These are phyloP conservation scores for Lasiommata megera DNA, from an alignment of 2,888 invertebrate species.

Conservation along the genomic window DNA sequence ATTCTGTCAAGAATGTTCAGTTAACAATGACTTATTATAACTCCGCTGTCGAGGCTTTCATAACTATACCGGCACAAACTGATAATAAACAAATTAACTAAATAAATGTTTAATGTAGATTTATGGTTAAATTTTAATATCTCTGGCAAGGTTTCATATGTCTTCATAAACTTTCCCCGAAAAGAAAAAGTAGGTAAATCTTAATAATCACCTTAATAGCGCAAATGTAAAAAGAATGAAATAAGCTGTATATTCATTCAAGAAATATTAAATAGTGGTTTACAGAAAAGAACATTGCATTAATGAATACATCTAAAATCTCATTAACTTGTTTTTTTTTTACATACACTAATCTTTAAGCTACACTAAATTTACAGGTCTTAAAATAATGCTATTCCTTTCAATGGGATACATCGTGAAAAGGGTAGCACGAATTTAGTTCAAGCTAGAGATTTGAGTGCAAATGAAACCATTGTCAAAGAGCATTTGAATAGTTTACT, in stretches of 20 bases:
- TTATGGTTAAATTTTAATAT: not conserved
- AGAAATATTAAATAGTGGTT: not conserved
- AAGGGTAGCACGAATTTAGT: too few species aligned
- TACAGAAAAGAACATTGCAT: too few species aligned
- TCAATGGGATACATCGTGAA: too few species aligned
- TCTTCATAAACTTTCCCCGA: conserved; percentile 4
- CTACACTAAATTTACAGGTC: too few species aligned
- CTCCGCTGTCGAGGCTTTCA: not conserved
- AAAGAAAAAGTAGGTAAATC: conserved; percentile 1
- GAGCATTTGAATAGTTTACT: too few species aligned
- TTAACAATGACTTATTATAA: not conserved
- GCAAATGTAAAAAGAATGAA: not conserved
- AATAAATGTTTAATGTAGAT: conserved; percentile 3
- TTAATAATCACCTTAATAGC: not conserved
- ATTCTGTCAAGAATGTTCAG: not conserved
- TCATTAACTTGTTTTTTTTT: too few species aligned
- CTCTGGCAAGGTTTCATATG: not conserved
- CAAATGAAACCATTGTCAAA: too few species aligned
- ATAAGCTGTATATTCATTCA: not conserved
- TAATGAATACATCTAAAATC: too few species aligned
- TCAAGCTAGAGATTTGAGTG: too few species aligned
- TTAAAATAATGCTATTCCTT: too few species aligned
- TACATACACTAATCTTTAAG: too few species aligned
- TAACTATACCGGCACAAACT: not conserved
- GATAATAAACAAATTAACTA: not conserved